Percentiles rank a stretch among this genome's conserved stretches.
phyloP scores from a whole-genome alignment of 1,140 invertebrate genomes.

The Drosophila pseudoobscura region DNA sequence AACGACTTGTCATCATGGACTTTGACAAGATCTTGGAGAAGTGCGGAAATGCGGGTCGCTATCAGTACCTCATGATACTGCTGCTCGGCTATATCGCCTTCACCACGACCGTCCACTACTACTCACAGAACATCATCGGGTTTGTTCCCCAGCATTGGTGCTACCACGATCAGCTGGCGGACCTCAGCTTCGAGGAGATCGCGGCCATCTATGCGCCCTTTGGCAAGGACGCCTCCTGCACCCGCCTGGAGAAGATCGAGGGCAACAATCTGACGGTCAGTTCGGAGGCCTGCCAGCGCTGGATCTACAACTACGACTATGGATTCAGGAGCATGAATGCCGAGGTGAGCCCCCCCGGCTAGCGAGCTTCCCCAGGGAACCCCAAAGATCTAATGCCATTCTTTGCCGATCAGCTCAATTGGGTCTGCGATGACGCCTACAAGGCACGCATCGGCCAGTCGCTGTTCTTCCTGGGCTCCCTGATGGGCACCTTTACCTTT shows the following conservation, averaged over 20 bases:
- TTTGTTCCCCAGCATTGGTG: constrained; percentile 84
- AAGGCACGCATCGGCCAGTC: constrained; percentile 85
- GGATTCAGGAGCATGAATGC: constrained; percentile 85
- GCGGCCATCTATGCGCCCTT: constrained; percentile 56
- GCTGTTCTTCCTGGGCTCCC: constrained; percentile 85
- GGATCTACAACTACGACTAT: constrained; percentile 84
- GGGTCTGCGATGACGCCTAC: constrained; percentile 86
- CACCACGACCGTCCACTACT: constrained; percentile 84
- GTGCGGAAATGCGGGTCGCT: constrained; percentile 86
- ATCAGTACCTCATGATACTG: constrained; percentile 85
- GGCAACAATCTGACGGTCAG: constrained; percentile 51
- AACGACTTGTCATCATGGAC: constrained; percentile 68
- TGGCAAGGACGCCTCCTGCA: constrained; percentile 60
- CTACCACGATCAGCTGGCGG: constrained; percentile 60
- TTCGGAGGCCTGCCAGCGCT: constrained; percentile 71
- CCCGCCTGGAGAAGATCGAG: constrained; percentile 45
- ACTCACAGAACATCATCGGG: constrained; percentile 85
- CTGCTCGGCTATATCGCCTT: constrained; percentile 85
- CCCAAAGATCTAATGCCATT: background rate
- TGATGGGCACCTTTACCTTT: constrained; percentile 85
- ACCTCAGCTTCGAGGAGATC: constrained; percentile 63
- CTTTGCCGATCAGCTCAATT: constrained; percentile 83
- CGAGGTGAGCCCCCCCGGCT: constrained; percentile 79
- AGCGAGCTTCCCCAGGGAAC: background rate
- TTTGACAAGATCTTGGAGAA: constrained; percentile 86